Base-by-base conservation (phyloP, 23 tunicate genomes). In the Pegea sp. region DNA sequence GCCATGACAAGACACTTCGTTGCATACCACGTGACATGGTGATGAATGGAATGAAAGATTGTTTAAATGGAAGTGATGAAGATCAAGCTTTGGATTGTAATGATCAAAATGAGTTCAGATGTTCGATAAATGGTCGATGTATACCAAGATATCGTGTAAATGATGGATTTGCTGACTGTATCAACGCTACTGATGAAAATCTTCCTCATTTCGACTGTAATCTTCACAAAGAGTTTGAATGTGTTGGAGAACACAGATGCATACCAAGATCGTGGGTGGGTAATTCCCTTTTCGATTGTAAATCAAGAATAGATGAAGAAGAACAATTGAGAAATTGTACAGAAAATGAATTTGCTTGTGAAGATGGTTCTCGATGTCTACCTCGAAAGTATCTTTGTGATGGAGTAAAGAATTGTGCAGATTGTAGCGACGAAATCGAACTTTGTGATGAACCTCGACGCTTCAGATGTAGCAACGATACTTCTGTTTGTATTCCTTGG, bases 361-460 rank as follows among this genome's bases (percentile, higher is more conserved):
- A 16, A 16, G 46, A 38, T 16, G 13, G 16, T 11, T 8, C 13
- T 16, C 11, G 46, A 16, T 38, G 46, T 16, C 13, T 38, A 38
- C 46, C 46, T 11, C 11, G 16, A 16, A 38, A 38, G 46, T 38
- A 8, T 16, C 11, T 38, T 11, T 38, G 46, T 38, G 46, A 38
- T 38, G 46, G 46, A 11, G 46, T 38, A 38, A 38, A 38, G 46
- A 38, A 38, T 38, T 38, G 46, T 38, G 13, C 13, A 38, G 46
- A 38, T 38, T 38, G 46, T 16, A 38, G 46, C 16, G 46, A 38
- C 46, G 46, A 38, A 38, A 16, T 38, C 13, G 46, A 38, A 38
- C 13, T 16, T 11, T 38, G 46, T 16, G 46, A 16, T 38, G 11
- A 8, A 38, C 11, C 11, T 38, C 11, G 16, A 38, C 11, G 16